These are phyloP conservation scores for Podargus strigoides DNA, from an alignment of 2,797 vertebrate species.

Conservation along the genomic window DNA sequence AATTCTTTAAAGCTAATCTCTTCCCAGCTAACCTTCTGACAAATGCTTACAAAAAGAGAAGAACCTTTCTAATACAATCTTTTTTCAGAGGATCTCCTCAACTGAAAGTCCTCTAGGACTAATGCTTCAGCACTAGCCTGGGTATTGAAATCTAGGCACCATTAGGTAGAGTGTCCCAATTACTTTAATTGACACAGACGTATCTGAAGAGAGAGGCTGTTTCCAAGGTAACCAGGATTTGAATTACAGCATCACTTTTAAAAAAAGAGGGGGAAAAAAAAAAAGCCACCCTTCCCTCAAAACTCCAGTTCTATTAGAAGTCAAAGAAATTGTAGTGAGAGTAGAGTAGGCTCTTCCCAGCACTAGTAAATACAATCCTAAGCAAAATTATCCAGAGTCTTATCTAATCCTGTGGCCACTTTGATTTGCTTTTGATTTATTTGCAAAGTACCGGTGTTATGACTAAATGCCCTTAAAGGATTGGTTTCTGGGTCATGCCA, in stretches of 20 bases:
- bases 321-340: background rate
- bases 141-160: constrained; percentile 23
- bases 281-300: background rate
- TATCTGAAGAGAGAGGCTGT: constrained; percentile 38
- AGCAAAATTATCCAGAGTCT: background rate
- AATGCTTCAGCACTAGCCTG: background rate
- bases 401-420: background rate
- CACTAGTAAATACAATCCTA: background rate
- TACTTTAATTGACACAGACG: constrained; percentile 49
- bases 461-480: background rate
- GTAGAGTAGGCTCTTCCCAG: background rate
- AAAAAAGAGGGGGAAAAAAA: background rate
- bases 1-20: background rate
- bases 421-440: constrained; percentile 25
- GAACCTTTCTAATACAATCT: background rate
- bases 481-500: background rate
- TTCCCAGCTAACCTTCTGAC: background rate
- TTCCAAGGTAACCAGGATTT: constrained; percentile 46
- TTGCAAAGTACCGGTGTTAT: background rate
- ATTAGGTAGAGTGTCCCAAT: constrained; percentile 55
- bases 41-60: background rate
- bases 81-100: background rate
- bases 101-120: background rate
- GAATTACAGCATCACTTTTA: background rate
- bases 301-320: background rate